These are phyloP conservation scores for Pantherophis vulpinus DNA, from an alignment of 2,797 vertebrate species.

Conservation along the genomic window DNA sequence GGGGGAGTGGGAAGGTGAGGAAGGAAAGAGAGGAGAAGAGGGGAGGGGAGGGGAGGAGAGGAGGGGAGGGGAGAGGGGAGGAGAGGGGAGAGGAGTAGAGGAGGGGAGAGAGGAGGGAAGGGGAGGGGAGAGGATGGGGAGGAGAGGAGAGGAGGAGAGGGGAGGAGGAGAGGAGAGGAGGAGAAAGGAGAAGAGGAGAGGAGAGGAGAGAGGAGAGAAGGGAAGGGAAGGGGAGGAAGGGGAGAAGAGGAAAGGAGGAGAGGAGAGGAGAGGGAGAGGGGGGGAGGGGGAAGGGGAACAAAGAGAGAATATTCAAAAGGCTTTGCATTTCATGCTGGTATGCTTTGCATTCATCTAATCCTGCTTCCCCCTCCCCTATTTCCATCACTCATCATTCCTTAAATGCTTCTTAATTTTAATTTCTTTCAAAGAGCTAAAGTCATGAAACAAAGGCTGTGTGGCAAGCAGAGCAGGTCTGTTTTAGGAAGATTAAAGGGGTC, in stretches of 20 bases:
- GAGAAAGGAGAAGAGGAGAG: rapidly evolving
- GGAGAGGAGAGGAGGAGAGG: too few relatives aligned
- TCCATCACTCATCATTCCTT: constrained; percentile 40
- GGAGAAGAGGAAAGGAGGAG: rapidly evolving
- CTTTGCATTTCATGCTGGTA: constrained; percentile 28
- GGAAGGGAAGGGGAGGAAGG: rapidly evolving
- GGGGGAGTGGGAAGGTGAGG: neutral
- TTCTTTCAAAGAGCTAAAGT: constrained; percentile 33
- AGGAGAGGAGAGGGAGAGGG: rapidly evolving
- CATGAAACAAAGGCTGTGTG: constrained; percentile 49
- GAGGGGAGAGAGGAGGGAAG: neutral
- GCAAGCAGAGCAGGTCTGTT: constrained; percentile 59
- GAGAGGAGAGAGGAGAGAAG: too few relatives aligned
- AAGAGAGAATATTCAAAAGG: neutral
- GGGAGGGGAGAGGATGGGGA: too few relatives aligned
- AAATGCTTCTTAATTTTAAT: constrained; percentile 7
- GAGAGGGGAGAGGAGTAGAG: too few relatives aligned
- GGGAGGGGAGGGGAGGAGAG: too few relatives aligned
- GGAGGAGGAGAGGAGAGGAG: rapidly evolving
- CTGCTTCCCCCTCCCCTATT: constrained; percentile 22
- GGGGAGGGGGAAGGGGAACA: too few relatives aligned
- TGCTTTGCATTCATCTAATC: neutral
- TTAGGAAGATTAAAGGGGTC: constrained; percentile 62
- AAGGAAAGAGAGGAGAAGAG: neutral
- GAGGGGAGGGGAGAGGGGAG: rapidly evolving